Conservation (phyloP, 2,113 vertebrate species). For the Anhinga rufa region DNA sequence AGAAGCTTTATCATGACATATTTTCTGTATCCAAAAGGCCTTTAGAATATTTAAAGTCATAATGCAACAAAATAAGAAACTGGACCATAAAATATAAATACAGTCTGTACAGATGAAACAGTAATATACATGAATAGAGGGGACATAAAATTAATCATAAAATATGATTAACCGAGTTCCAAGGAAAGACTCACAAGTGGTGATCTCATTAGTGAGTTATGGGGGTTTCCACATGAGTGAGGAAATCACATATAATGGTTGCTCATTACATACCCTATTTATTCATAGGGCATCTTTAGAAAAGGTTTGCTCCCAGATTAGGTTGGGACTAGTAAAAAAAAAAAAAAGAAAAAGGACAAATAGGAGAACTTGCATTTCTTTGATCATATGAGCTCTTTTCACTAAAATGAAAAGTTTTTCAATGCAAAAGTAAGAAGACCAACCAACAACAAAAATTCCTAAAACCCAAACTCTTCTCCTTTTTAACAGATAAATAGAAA, state of each 20-base stretch:
- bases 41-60: conserved; percentile 23
- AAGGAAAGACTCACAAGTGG: conserved; percentile 44
- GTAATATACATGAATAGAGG: neutral
- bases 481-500: neutral
- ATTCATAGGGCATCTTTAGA: conserved; percentile 4
- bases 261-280: conserved; percentile 50
- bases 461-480: neutral
- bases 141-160: conserved; percentile 33
- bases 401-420: neutral
- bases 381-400: neutral
- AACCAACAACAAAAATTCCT: neutral
- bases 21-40: neutral
- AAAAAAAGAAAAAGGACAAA: neutral
- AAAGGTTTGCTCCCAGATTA: conserved; percentile 25
- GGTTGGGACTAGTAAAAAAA: neutral
- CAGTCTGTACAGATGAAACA: conserved; percentile 1
- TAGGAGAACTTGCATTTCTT: neutral
- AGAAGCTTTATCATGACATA: neutral
- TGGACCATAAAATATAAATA: conserved; percentile 22
- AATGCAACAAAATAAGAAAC: conserved; percentile 41
- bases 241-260: conserved; percentile 36
- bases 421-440: neutral
- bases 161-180: conserved; percentile 37
- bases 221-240: conserved; percentile 20
- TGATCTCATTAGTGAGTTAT: conserved; percentile 42